Conservation (phyloP, 2,888 invertebrate species). For the Plagodis pulveraria region DNA sequence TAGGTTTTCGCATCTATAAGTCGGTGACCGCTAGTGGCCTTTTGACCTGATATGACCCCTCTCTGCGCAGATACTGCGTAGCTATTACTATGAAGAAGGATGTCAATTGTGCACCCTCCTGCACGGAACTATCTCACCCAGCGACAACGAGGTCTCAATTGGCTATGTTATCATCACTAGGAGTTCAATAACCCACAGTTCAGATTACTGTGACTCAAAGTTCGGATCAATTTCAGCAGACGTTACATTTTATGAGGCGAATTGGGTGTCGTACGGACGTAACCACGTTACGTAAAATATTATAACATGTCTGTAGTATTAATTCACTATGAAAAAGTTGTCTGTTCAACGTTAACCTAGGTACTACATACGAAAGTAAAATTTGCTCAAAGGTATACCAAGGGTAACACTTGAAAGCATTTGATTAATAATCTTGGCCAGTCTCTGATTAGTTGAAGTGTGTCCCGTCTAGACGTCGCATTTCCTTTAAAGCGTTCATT, state of each 20-base stretch:
- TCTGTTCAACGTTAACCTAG: too few species aligned
- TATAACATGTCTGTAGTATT: too few species aligned
- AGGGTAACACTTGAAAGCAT: too few species aligned
- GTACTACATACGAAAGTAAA: too few species aligned
- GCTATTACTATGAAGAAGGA: slow-evolving; percentile 15
- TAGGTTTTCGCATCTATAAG: slow-evolving; percentile 10
- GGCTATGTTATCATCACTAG: slow-evolving; percentile 14
- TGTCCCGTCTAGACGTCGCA: slow-evolving; percentile 55
- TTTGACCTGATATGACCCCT: slow-evolving; percentile 30
- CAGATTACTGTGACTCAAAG: slow-evolving; percentile 1
- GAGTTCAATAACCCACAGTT: slow-evolving; percentile 16
- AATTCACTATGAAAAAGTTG: too few species aligned
- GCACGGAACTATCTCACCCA: slow-evolving; percentile 6
- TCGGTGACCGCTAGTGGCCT: slow-evolving; percentile 20
- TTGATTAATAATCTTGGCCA: slow-evolving; percentile 8
- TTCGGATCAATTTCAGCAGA: slow-evolving; percentile 13
- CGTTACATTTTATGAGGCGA: background rate
- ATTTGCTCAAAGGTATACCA: too few species aligned
- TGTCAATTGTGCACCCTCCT: slow-evolving; percentile 27
- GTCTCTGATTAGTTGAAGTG: slow-evolving; percentile 41
- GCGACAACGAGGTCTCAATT: slow-evolving; percentile 14
- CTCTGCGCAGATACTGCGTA: slow-evolving; percentile 6
- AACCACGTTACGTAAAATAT: too few species aligned
- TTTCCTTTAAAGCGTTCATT: slow-evolving; percentile 61
- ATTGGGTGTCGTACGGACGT: too few species aligned